A percentile compares a stretch with the other conserved stretches of the same genome.
Conservation (phyloP, 2,797 vertebrate genomes). For the Tangara arthus region DNA sequence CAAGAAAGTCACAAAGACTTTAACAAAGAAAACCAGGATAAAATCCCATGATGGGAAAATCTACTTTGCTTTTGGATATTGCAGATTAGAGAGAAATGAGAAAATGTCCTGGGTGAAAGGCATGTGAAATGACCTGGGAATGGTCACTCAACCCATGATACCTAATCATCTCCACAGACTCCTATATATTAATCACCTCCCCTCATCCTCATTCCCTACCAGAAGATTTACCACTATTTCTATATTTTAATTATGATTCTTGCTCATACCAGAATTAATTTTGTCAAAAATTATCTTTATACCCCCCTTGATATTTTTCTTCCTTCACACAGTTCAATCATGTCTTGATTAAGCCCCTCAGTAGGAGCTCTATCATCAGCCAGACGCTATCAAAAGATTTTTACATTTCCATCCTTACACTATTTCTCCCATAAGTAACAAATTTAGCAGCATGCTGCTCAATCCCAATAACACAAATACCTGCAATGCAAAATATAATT, state of each 20-base stretch:
- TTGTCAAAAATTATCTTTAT: background rate
- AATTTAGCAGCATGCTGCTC: background rate
- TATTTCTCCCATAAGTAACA: background rate
- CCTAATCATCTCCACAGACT: background rate
- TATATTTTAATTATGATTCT: background rate
- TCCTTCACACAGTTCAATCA: background rate
- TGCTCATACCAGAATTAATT: background rate
- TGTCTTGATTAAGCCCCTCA: background rate
- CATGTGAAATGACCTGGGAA: background rate
- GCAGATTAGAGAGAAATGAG: background rate
- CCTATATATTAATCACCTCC: background rate
- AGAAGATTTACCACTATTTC: background rate
- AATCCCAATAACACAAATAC: background rate
- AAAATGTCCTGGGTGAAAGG: background rate
- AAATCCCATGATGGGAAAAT: background rate
- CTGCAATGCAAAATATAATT: background rate
- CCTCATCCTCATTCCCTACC: accelerated
- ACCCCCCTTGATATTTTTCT: background rate
- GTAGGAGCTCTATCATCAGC: background rate
- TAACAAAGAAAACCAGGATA: background rate
- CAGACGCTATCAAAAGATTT: background rate
- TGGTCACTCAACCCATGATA: background rate
- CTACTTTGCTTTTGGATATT: background rate
- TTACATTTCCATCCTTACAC: background rate
- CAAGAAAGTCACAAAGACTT: background rate